Evolutionary conservation across 2,113 vertebrate species (phyloP).

Genomic region (Oryzias woworae): DNA sequence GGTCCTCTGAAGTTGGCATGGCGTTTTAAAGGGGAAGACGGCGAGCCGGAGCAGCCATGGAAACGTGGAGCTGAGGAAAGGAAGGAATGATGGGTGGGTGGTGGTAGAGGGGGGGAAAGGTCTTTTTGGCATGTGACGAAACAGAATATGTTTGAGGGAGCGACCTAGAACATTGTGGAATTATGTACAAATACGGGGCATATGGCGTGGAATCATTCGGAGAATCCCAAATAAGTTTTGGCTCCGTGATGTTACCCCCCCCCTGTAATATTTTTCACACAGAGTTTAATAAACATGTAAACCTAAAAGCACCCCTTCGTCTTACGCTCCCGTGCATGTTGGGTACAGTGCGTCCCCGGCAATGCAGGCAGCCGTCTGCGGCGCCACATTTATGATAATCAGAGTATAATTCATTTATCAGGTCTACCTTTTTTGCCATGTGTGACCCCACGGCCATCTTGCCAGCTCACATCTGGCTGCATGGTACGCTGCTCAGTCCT

Average conservation of each 20-base stretch:
- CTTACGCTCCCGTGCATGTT: no score
- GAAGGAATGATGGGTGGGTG: slow-evolving; percentile 47
- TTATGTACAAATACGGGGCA: slow-evolving; percentile 76
- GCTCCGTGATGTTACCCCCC: slow-evolving; percentile 42
- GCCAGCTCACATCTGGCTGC: slow-evolving; percentile 77
- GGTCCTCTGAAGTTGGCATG: slow-evolving; percentile 78
- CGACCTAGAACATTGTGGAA: slow-evolving; percentile 77
- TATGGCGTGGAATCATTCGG: slow-evolving; percentile 72
- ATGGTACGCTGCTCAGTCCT: slow-evolving; percentile 67
- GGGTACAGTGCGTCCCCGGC: slow-evolving; percentile 21
- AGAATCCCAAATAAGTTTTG: slow-evolving; percentile 69
- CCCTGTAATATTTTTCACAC: slow-evolving; percentile 17
- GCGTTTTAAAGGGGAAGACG: slow-evolving; percentile 71
- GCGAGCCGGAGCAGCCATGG: slow-evolving; percentile 69
- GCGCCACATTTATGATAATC: slow-evolving; percentile 78
- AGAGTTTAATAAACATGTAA: slow-evolving; percentile 47
- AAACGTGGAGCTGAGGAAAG: slow-evolving; percentile 57
- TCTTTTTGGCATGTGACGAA: slow-evolving; percentile 79
- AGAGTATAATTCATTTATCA: slow-evolving; percentile 78
- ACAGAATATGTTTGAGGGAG: slow-evolving; percentile 73
- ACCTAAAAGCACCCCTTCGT: slow-evolving; percentile 1
- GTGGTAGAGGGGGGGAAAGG: slow-evolving; percentile 56
- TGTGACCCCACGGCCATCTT: slow-evolving; percentile 78
- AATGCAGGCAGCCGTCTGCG: no score
- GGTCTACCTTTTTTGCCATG: slow-evolving; percentile 75